A percentile compares a stretch with the other conserved stretches of the same genome.
These are phyloP conservation scores for Aphaenogaster ashmeadi DNA, from an alignment of 1,140 invertebrate genomes.

Conservation along the genomic window DNA sequence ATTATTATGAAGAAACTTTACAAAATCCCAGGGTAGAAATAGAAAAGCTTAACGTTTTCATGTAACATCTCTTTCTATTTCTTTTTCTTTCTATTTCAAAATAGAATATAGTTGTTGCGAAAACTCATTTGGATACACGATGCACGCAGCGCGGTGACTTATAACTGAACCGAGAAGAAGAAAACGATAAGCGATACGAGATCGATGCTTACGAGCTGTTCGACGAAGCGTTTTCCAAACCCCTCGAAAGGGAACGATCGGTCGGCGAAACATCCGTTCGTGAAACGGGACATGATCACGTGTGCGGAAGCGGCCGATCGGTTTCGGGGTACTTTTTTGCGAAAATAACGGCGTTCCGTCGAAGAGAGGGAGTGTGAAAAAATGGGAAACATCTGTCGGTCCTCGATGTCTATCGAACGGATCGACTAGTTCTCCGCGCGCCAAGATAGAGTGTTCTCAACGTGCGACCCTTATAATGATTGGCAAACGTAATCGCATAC, in stretches of 20 bases:
- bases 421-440: conserved; percentile 66
- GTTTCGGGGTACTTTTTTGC: conserved; percentile 83
- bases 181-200: conserved; percentile 54
- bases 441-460: conserved; percentile 37
- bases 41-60: background rate
- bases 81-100: conserved; percentile 32
- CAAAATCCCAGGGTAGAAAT: background rate
- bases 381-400: conserved; percentile 85
- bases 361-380: conserved; percentile 77
- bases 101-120: background rate
- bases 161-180: conserved; percentile 17
- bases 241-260: conserved; percentile 68
- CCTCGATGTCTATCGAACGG: conserved; percentile 84
- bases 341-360: conserved; percentile 83
- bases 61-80: background rate
- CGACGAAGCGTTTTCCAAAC: conserved; percentile 57
- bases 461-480: conserved; percentile 17
- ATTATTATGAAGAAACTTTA: background rate
- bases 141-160: conserved; percentile 8
- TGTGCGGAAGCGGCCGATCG: conserved; percentile 74
- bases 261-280: conserved; percentile 63
- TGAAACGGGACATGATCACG: conserved; percentile 58
- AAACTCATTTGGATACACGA: background rate
- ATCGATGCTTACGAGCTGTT: conserved; percentile 62
- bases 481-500: conserved; percentile 6